A percentile compares a stretch with the other conserved stretches of the same genome.
phyloP scores from a whole-genome alignment of 2,888 invertebrate species.

The Andrena fulva region DNA sequence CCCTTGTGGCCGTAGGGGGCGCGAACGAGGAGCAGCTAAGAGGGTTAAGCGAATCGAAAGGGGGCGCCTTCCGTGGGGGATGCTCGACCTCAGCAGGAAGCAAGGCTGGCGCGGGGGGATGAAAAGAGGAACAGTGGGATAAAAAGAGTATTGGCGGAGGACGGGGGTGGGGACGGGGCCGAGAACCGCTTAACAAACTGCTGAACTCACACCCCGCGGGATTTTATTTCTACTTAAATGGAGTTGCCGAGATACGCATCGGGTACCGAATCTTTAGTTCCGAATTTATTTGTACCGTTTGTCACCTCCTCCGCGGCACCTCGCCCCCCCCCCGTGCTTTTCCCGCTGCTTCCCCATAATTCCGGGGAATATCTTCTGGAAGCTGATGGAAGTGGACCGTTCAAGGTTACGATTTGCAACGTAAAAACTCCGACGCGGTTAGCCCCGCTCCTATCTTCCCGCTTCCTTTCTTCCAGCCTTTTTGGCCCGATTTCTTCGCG shows the following conservation, averaged over 20 bases:
- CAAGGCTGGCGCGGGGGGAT: background rate
- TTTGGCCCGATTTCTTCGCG: too few relatives aligned
- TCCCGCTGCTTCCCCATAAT: background rate
- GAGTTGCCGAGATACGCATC: conserved; percentile 79
- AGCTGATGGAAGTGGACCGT: background rate
- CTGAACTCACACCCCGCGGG: conserved; percentile 81
- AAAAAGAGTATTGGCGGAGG: conserved; percentile 37
- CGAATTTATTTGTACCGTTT: conserved; percentile 72
- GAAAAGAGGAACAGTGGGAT: conserved; percentile 28
- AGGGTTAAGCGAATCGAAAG: conserved; percentile 57
- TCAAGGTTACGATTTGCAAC: conserved; percentile 12
- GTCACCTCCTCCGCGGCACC: conserved; percentile 42
- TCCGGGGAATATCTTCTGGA: background rate
- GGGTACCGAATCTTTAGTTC: conserved; percentile 50
- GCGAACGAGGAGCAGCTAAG: conserved; percentile 34
- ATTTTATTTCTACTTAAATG: conserved; percentile 82
- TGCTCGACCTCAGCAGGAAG: conserved; percentile 26
- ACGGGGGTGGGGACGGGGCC: conserved; percentile 39
- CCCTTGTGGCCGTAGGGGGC: conserved; percentile 37
- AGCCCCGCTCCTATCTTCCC: too few relatives aligned
- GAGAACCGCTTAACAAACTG: conserved; percentile 82
- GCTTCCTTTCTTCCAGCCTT: too few relatives aligned
- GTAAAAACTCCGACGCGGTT: background rate
- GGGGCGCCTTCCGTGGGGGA: conserved; percentile 42
- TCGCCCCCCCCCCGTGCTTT: background rate